Conservation (phyloP, 2,113 vertebrate species). For the Recurvirostra avosetta region DNA sequence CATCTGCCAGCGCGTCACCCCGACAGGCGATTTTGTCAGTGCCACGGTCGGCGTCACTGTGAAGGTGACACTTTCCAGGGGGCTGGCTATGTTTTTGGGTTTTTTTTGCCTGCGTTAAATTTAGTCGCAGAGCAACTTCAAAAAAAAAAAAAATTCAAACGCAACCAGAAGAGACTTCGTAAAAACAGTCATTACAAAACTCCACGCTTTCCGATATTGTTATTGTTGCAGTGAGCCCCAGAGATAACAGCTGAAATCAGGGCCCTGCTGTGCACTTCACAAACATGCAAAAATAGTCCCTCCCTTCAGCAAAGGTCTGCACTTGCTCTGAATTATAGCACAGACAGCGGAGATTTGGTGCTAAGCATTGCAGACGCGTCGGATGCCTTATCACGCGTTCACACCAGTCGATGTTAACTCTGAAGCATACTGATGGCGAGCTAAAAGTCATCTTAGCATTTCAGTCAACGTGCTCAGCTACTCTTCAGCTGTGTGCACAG, state of each 20-base stretch:
- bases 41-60: slow-evolving; percentile 61
- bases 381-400: not conserved
- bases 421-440: not conserved
- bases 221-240: not conserved
- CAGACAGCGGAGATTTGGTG: not conserved
- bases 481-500: not conserved
- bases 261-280: slow-evolving; percentile 49
- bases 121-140: not conserved
- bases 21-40: slow-evolving; percentile 70
- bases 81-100: not conserved
- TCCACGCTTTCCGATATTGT: not conserved
- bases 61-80: slow-evolving; percentile 78
- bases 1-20: slow-evolving; percentile 71
- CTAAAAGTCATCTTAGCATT: not conserved
- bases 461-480: rapidly evolving
- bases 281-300: not conserved
- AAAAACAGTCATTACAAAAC: not conserved
- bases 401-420: not conserved
- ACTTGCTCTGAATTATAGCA: not conserved
- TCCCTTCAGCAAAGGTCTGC: not conserved
- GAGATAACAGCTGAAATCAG: slow-evolving; percentile 10
- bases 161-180: not conserved
- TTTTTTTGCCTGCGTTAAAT: not conserved
- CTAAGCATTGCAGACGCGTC: not conserved
- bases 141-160: not conserved